Evolutionary conservation across 2,113 vertebrate species (phyloP).

Genomic region (Pachyramphus minor): DNA sequence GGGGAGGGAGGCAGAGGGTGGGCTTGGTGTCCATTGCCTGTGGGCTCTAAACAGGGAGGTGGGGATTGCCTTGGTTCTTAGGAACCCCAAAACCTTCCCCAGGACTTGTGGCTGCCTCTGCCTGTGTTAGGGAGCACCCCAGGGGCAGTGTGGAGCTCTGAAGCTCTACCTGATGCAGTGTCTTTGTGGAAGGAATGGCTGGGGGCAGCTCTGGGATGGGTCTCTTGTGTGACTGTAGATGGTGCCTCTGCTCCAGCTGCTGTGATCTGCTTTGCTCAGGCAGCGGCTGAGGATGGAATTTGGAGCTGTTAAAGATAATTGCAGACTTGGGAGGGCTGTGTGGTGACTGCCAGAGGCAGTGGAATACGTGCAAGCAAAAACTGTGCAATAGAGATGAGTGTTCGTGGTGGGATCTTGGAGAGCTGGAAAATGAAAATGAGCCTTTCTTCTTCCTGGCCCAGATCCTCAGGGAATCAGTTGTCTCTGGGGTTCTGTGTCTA

Average conservation of each 20-base stretch:
- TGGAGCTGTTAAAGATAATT: conserved; percentile 18
- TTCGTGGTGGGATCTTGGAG: not conserved
- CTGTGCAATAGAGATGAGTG: not conserved
- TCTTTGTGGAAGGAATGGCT: not conserved
- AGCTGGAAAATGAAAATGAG: not conserved
- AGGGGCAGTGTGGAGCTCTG: not conserved
- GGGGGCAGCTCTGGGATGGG: not conserved
- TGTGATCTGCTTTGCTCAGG: conserved; percentile 1
- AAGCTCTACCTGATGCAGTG: rapidly evolving
- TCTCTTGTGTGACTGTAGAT: rapidly evolving
- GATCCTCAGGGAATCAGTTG: not conserved
- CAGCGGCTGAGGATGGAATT: not conserved
- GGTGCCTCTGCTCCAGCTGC: not conserved
- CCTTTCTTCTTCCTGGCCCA: not conserved
- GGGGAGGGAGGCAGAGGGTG: not conserved
- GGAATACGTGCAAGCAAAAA: not conserved
- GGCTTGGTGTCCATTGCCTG: not conserved
- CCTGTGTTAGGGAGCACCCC: not conserved
- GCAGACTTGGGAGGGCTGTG: conserved; percentile 23
- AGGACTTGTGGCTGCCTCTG: not conserved
- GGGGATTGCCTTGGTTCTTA: not conserved
- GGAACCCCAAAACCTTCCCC: not conserved
- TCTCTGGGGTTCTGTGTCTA: not conserved
- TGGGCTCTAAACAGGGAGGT: not conserved
- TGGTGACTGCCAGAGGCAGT: not conserved